A percentile compares a stretch with the other conserved stretches of the same genome.
Evolutionary conservation across 2,113 vertebrate species (phyloP).

Genomic region (Aramus guarauna): DNA sequence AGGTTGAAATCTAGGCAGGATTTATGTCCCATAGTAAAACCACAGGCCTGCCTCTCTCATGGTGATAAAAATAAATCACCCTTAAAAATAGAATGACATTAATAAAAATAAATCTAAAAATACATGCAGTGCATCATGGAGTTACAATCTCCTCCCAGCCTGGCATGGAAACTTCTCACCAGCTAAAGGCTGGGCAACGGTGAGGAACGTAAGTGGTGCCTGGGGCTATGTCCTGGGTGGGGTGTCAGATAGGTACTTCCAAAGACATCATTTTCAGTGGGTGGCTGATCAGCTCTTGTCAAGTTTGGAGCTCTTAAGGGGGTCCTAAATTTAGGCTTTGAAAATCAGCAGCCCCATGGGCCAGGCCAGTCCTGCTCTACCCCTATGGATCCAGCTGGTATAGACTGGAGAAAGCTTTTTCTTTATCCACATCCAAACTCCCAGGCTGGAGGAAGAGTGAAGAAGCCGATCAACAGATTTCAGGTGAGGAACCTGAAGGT

Average conservation of each 20-base stretch:
- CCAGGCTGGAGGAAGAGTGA: neutral
- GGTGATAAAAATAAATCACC: slow-evolving; percentile 66
- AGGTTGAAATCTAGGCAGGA: slow-evolving; percentile 34
- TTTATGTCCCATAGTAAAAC: slow-evolving; percentile 41
- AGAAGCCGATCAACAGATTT: neutral
- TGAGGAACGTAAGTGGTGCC: neutral
- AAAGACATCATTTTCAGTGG: neutral
- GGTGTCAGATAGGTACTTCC: neutral
- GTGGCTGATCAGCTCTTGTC: neutral
- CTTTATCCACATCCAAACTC: neutral
- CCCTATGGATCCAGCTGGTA: rapidly evolving
- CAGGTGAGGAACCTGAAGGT: neutral
- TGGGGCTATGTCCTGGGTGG: neutral
- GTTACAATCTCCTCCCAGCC: neutral
- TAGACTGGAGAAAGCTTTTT: neutral
- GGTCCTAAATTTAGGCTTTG: neutral
- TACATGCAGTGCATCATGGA: neutral
- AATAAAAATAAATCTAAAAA: slow-evolving; percentile 57
- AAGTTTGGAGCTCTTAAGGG: neutral
- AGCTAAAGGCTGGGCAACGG: neutral
- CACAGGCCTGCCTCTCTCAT: neutral
- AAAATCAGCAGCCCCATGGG: neutral
- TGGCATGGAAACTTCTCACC: neutral
- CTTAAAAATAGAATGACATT: slow-evolving; percentile 56
- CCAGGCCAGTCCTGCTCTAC: neutral